Base-by-base conservation (phyloP, 2,797 vertebrate genomes). In the Premnoplex brunnescens region DNA sequence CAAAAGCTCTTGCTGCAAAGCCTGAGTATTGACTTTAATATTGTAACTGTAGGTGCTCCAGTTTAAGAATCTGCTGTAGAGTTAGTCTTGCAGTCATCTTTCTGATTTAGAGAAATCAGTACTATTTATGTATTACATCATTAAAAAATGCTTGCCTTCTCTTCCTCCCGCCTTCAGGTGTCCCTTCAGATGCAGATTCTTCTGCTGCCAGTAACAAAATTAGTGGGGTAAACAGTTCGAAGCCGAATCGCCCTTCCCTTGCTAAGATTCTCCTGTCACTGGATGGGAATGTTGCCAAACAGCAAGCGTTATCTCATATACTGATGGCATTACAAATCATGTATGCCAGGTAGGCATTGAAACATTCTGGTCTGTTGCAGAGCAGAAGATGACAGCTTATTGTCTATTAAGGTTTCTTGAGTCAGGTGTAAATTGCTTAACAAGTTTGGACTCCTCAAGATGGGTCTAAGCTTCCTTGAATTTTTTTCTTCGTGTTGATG, bases 201-300 rank as follows among this genome's bases (percentile, higher is more conserved):
- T 98, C 99, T 92, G 96, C 98, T 37, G 97, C 98, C 87, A 99
- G 98, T 97, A 99, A 99, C 97, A 99, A 99, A 98, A 98, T 99
- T 46, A 99, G 95, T n/a, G 99, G 99, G 36, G 97, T 96, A 67
- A 99, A 96, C 97, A 99, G 96, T 56, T 97, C 97, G 17, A 99
- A 99, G 96, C 98, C 99, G 0, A 99, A 98, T 92, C 98, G 99
- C 27, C 99, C 99, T 37, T 99, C 99, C 7, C 98, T 99, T 60
- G 99, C 99, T 27, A 99, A 99, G 97, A 99, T 99, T 94, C 98
- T 99, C 43, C 98, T 99, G 14, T 99, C 99, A 0, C 98, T 99
- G 93, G 99, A 99, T 82, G 99, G 99, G 21, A 99, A 99, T 68
- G 97, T 98, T 90, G 99, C 99, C 93, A 99, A 99, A 76, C 99